These are phyloP conservation scores for Murina feae DNA, from an alignment of 2,113 vertebrate species.

Conservation along the genomic window DNA sequence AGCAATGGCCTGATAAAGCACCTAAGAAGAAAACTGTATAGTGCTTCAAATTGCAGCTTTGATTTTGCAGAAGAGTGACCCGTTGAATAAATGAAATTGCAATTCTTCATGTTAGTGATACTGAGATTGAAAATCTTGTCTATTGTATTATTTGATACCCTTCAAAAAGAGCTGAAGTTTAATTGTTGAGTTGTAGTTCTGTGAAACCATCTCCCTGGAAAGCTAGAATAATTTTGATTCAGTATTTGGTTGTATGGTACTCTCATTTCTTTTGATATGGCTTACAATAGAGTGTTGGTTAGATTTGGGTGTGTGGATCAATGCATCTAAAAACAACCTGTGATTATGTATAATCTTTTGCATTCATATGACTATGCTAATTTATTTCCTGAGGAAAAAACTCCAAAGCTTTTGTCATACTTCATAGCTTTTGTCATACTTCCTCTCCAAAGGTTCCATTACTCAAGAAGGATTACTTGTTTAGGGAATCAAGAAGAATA, in stretches of 20 bases:
- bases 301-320: not conserved
- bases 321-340: not conserved
- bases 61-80: not conserved
- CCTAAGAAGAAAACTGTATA: not conserved
- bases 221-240: not conserved
- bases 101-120: not conserved
- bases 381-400: not conserved
- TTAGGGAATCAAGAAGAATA: not conserved
- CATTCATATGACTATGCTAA: not conserved
- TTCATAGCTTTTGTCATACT: conserved; percentile 1
- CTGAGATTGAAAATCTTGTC: not conserved
- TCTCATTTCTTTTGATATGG: not conserved
- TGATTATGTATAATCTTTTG: not conserved
- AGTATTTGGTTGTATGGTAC: not conserved
- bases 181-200: not conserved
- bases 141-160: not conserved
- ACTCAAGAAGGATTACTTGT: conserved; percentile 19
- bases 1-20: not conserved
- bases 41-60: not conserved
- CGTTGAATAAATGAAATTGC: not conserved
- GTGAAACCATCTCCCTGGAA: not conserved
- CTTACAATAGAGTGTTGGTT: not conserved
- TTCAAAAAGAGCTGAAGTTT: not conserved
- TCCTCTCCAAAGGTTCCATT: not conserved
- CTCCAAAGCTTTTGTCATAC: not conserved